These are phyloP conservation scores for Australoheros scitulus DNA, from an alignment of 2,113 vertebrate species.

Conservation along the genomic window DNA sequence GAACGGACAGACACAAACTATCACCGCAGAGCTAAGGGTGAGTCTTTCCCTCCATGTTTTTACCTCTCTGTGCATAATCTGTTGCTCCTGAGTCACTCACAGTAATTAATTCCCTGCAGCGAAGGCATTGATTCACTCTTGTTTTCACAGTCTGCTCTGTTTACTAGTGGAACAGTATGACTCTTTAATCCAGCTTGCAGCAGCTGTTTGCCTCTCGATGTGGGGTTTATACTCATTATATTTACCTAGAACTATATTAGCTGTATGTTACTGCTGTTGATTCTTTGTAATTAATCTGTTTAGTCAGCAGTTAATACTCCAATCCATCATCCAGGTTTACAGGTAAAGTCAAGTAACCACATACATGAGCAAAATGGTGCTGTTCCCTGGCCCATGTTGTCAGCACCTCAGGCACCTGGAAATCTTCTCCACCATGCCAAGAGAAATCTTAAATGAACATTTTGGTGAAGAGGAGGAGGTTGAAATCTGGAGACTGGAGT, in stretches of 20 bases:
- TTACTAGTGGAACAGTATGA: conserved; percentile 48
- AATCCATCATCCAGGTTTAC: neutral
- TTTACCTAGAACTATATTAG: neutral
- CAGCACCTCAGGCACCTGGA: neutral
- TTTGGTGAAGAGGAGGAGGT: neutral
- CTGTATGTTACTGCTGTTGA: neutral
- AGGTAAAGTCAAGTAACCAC: neutral
- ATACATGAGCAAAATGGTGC: neutral
- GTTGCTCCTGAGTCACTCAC: neutral
- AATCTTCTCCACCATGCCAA: neutral
- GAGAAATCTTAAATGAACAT: neutral
- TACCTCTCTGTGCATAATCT: neutral
- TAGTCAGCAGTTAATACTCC: neutral
- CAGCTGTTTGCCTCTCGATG: conserved; percentile 10
- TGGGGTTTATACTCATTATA: neutral
- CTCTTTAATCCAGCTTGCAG: conserved; percentile 45
- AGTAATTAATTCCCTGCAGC: conserved; percentile 43
- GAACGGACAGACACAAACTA: conserved; percentile 69
- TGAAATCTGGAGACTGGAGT: neutral
- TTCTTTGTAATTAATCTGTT: neutral
- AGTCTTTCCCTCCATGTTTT: conserved; percentile 8
- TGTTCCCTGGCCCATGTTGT: neutral
- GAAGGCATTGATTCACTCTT: conserved; percentile 46
- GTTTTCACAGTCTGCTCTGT: conserved; percentile 33
- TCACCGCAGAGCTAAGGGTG: conserved; percentile 75